phyloP scores from a whole-genome alignment of 2,888 invertebrate species.

The Psylliodes chrysocephalus region DNA sequence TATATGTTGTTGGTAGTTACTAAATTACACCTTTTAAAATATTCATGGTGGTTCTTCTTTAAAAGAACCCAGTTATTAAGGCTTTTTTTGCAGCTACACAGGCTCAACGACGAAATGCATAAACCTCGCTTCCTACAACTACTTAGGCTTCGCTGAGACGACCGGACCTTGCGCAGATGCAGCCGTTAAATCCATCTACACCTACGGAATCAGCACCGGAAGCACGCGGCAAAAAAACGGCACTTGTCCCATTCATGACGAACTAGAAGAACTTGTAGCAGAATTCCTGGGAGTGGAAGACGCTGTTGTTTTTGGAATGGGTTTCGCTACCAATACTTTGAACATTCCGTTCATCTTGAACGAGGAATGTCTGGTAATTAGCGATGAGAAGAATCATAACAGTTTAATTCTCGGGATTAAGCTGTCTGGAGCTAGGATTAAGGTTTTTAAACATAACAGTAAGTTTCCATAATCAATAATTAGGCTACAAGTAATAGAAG shows the following conservation, averaged over 20 bases:
- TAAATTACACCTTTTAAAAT: too few relatives aligned
- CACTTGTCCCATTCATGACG: constrained; percentile 75
- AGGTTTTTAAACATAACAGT: constrained; percentile 89
- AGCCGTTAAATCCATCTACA: constrained; percentile 73
- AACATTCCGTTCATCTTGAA: constrained; percentile 89
- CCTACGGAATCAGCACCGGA: constrained; percentile 80
- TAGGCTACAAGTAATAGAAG: too few relatives aligned
- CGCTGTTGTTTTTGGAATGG: constrained; percentile 97
- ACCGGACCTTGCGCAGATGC: constrained; percentile 82
- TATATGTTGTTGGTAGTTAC: too few relatives aligned
- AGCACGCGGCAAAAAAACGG: constrained; percentile 87
- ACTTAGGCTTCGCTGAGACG: constrained; percentile 94
- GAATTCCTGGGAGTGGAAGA: constrained; percentile 92
- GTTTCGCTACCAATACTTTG: constrained; percentile 96
- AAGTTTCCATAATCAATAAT: too few relatives aligned
- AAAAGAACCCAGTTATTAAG: too few relatives aligned
- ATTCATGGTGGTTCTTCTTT: too few relatives aligned
- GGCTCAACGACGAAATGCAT: constrained; percentile 83
- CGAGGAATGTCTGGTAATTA: constrained; percentile 87
- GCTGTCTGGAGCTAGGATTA: constrained; percentile 84
- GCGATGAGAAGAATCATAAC: constrained; percentile 98
- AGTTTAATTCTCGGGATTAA: constrained; percentile 94
- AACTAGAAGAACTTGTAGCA: constrained; percentile 87
- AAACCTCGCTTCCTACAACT: constrained; percentile 98
- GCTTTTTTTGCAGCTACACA: constrained; percentile 84